Percentiles rank a stretch among this genome's conserved stretches.
These are phyloP conservation scores for Nasua narica DNA, from an alignment of 2,797 vertebrate genomes.

Conservation along the genomic window DNA sequence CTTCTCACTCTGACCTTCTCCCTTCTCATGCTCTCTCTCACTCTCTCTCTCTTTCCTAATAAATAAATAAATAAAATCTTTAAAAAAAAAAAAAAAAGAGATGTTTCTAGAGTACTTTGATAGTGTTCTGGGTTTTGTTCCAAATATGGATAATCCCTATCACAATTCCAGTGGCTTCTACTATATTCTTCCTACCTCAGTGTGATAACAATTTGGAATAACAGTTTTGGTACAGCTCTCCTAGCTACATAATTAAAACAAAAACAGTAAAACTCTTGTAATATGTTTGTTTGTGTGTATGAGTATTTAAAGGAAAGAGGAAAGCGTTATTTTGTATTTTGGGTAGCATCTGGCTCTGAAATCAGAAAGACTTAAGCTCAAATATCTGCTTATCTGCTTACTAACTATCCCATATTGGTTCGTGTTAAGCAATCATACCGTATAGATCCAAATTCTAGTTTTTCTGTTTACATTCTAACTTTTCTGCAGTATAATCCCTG, in stretches of 20 bases:
- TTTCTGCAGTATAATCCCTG: background rate
- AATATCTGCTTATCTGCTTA: background rate
- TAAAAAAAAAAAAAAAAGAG: too few relatives aligned
- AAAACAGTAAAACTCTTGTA: background rate
- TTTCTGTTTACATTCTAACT: slow-evolving; percentile 8
- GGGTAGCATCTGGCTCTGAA: background rate
- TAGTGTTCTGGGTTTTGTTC: background rate
- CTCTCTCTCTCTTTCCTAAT: too few relatives aligned
- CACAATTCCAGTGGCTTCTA: background rate
- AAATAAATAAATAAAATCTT: too few relatives aligned
- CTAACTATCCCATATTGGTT: background rate
- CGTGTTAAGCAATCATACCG: background rate
- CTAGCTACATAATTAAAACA: background rate
- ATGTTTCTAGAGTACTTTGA: background rate
- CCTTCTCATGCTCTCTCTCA: too few relatives aligned
- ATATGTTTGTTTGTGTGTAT: background rate
- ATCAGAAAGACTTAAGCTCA: background rate
- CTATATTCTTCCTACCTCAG: background rate
- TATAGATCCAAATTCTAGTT: background rate
- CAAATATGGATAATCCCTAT: background rate
- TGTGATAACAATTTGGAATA: background rate
- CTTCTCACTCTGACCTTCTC: too few relatives aligned
- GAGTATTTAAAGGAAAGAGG: slow-evolving; percentile 12
- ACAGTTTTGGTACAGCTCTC: background rate
- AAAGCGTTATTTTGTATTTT: slow-evolving; percentile 17